These are phyloP conservation scores for Sebastes cheni DNA, from an alignment of 2,797 vertebrate genomes.

Conservation along the genomic window DNA sequence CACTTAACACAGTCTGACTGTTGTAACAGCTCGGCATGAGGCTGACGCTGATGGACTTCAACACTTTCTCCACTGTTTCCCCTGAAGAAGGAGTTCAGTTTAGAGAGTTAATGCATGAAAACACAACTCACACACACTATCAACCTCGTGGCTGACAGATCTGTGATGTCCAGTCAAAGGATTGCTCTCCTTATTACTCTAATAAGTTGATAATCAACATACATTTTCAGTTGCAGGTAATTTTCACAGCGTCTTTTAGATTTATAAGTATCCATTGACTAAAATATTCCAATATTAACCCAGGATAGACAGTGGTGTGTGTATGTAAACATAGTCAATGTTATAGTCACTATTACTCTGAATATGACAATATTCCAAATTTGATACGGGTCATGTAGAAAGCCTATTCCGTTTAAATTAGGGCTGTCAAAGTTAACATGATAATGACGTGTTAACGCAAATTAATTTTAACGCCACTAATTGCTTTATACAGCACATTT, in stretches of 20 bases:
- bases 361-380: too few relatives aligned
- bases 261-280: too few relatives aligned
- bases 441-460: too few relatives aligned
- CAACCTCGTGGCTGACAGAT: neutral
- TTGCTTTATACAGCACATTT: too few relatives aligned
- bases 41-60: neutral
- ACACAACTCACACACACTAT: neutral
- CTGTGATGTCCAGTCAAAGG: neutral
- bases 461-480: too few relatives aligned
- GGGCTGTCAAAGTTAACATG: too few relatives aligned
- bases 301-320: neutral
- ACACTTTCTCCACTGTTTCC: constrained; percentile 10
- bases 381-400: too few relatives aligned
- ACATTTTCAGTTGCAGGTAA: neutral
- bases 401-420: too few relatives aligned
- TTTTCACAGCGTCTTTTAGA: neutral
- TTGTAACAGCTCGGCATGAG: constrained; percentile 24
- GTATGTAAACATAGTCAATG: too few relatives aligned
- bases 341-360: too few relatives aligned
- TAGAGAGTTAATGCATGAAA: neutral
- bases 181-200: too few relatives aligned
- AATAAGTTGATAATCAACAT: neutral
- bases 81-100: constrained; percentile 2
- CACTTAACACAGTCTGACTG: constrained; percentile 38
- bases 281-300: neutral